Percentiles rank a stretch among this genome's conserved stretches.
Conservation (phyloP, 2,888 invertebrate genomes). For the Meloe dianella region DNA sequence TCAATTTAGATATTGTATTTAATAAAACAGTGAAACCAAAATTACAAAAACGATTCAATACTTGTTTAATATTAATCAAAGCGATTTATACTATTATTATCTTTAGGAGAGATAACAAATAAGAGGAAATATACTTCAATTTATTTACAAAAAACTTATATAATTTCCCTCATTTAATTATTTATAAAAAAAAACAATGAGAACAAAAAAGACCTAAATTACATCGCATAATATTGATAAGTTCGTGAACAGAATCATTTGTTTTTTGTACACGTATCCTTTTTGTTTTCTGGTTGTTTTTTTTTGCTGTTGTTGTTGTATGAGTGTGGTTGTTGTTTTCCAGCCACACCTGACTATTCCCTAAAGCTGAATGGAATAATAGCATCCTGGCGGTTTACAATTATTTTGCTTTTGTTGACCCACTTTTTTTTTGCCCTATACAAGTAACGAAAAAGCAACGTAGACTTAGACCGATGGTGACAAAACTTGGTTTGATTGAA, state of each 20-base stretch:
- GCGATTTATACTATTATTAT: background rate
- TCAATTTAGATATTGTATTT: background rate
- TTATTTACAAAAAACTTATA: background rate
- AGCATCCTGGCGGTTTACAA: background rate
- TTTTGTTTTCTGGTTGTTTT: background rate
- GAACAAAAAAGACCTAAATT: background rate
- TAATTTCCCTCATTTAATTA: background rate
- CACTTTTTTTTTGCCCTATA: background rate
- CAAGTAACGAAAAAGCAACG: background rate
- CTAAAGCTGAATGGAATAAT: slow-evolving; percentile 8
- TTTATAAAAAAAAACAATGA: background rate
- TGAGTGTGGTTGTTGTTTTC: background rate
- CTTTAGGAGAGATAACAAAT: background rate
- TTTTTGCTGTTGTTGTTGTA: background rate
- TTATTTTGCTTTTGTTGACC: slow-evolving; percentile 2
- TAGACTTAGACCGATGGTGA: background rate
- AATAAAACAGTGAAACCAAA: background rate
- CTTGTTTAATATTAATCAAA: background rate
- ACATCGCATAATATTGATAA: slow-evolving; percentile 1
- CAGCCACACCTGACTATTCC: slow-evolving; percentile 6
- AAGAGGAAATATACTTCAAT: background rate
- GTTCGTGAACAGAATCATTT: background rate
- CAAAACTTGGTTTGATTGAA: background rate
- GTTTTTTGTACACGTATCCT: background rate
- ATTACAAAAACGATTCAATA: background rate